A percentile compares a stretch with the other conserved stretches of the same genome.
Evolutionary conservation across 2,113 vertebrate species (phyloP).

Genomic region (Neoarius graeffei): DNA sequence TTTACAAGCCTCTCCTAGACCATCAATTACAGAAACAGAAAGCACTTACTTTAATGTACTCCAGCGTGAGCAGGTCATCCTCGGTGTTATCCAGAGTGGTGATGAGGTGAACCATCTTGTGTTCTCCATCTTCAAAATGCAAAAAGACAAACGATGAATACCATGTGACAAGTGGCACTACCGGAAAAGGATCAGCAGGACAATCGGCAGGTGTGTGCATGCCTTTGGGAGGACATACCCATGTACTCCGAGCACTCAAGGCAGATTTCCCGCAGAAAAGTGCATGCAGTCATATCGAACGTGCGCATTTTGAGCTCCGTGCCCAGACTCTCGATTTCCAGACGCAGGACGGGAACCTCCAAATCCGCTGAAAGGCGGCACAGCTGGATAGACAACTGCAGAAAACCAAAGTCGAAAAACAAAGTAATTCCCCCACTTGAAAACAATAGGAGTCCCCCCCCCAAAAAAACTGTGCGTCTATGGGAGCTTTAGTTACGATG

Average conservation of each 20-base stretch:
- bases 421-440: neutral
- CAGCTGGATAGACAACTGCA: slow-evolving; percentile 85
- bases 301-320: slow-evolving; percentile 86
- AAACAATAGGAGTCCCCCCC: neutral
- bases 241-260: slow-evolving; percentile 90
- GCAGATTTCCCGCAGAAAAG: slow-evolving; percentile 89
- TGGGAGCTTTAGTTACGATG: too few relatives aligned
- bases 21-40: neutral
- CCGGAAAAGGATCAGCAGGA: neutral
- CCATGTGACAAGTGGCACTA: neutral
- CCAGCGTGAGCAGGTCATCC: slow-evolving; percentile 87
- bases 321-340: slow-evolving; percentile 84
- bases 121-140: slow-evolving; percentile 80
- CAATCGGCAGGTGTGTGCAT: neutral
- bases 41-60: slow-evolving; percentile 80
- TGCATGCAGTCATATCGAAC: slow-evolving; percentile 86
- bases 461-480: too few relatives aligned
- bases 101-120: slow-evolving; percentile 85
- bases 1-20: neutral
- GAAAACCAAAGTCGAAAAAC: neutral
- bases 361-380: slow-evolving; percentile 74
- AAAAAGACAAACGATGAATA: neutral
- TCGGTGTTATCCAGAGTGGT: slow-evolving; percentile 92
- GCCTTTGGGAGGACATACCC: slow-evolving; percentile 70
- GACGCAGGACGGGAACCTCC: slow-evolving; percentile 82